phyloP scores from a whole-genome alignment of 2,113 vertebrate species.

The Oxyura jamaicensis region DNA sequence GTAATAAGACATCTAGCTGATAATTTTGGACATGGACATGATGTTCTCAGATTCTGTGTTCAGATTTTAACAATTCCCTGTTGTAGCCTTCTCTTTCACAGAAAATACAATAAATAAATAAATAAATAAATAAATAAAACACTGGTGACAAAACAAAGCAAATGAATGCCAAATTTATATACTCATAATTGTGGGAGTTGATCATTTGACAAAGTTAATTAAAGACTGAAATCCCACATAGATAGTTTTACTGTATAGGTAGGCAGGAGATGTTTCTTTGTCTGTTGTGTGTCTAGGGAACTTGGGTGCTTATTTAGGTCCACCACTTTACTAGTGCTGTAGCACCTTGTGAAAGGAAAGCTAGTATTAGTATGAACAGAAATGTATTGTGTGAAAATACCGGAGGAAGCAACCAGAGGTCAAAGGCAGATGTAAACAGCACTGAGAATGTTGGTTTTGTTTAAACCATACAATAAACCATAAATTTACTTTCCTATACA shows the following conservation, averaged over 20 bases:
- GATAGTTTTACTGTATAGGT: background rate
- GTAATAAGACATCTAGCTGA: background rate
- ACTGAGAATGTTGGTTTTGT: background rate
- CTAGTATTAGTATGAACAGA: background rate
- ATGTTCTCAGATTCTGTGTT: background rate
- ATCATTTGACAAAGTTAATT: background rate
- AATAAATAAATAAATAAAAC: background rate
- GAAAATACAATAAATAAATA: background rate
- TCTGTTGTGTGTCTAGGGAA: background rate
- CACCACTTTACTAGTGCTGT: too few species aligned
- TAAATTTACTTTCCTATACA: background rate
- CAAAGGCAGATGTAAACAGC: background rate
- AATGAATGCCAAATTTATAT: background rate
- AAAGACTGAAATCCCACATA: background rate
- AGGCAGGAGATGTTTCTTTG: background rate
- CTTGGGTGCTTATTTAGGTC: background rate
- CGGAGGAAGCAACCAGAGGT: background rate
- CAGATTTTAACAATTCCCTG: background rate
- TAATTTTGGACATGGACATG: background rate
- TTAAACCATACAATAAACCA: background rate
- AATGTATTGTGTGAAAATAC: background rate
- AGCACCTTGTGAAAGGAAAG: background rate
- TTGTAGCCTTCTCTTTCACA: background rate
- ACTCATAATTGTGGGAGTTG: background rate
- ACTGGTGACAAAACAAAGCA: background rate